Evolutionary conservation across 2,797 vertebrate genomes (phyloP).

Genomic region (Margarornis squamiger): DNA sequence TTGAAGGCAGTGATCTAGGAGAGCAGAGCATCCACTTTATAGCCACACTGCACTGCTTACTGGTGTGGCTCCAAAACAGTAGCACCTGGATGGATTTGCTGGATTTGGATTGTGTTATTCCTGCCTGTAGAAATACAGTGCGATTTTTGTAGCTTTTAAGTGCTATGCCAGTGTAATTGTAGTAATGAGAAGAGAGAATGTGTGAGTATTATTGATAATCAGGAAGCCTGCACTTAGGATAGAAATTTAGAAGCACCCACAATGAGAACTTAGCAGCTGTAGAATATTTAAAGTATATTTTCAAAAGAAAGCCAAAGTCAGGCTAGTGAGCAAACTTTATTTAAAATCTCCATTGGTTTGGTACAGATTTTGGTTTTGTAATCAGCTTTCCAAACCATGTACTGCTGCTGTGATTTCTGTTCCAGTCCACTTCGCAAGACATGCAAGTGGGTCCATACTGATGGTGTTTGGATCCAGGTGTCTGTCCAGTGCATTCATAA

Average conservation of each 20-base stretch:
- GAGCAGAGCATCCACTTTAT: not conserved
- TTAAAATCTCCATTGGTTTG: not conserved
- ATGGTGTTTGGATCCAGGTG: not conserved
- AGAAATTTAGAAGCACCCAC: not conserved
- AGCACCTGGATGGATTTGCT: not conserved
- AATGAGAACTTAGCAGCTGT: not conserved
- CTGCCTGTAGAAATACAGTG: not conserved
- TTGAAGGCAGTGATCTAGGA: not conserved
- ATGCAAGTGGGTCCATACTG: rapidly evolving
- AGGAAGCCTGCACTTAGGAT: not conserved
- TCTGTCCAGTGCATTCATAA: not conserved
- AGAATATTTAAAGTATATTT: not conserved
- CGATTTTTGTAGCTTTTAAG: not conserved
- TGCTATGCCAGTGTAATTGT: not conserved
- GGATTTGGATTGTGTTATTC: not conserved
- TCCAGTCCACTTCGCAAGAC: not conserved
- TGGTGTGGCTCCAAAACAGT: not conserved
- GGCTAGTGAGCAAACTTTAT: not conserved
- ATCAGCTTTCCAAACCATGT: not conserved
- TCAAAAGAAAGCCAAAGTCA: not conserved
- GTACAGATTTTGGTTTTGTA: not conserved
- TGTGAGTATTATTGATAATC: not conserved
- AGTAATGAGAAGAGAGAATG: not conserved
- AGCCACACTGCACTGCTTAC: not conserved
- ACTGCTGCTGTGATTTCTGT: not conserved